A percentile compares a stretch with the other conserved stretches of the same genome.
Conservation (phyloP, 2,113 vertebrate species). For the Pristiophorus japonicus region DNA sequence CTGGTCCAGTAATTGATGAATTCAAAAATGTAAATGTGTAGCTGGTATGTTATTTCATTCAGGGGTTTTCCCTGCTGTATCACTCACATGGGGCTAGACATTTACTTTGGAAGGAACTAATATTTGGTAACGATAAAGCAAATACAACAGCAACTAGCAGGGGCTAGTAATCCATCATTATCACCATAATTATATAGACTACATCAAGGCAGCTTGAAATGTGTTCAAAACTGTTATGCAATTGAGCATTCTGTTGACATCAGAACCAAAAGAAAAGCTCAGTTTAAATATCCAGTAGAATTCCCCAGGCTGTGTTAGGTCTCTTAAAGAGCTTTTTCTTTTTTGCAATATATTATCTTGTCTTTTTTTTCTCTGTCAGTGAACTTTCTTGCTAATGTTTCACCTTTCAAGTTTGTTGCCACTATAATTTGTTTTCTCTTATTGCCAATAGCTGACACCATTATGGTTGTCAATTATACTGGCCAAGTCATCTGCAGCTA, state of each 20-base stretch:
- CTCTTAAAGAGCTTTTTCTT: neutral
- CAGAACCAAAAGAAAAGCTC: neutral
- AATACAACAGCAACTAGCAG: neutral
- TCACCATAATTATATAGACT: neutral
- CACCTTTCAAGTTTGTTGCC: neutral
- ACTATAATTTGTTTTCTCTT: neutral
- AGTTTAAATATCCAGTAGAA: neutral
- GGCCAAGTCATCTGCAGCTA: neutral
- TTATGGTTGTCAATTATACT: neutral
- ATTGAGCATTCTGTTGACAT: neutral
- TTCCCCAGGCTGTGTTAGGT: neutral
- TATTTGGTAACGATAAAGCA: neutral
- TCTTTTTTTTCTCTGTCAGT: neutral
- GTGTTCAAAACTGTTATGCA: neutral
- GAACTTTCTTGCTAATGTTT: neutral
- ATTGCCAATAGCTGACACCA: neutral
- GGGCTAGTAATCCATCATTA: neutral
- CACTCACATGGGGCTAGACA: neutral
- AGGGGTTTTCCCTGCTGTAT: neutral
- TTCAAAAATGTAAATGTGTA: neutral
- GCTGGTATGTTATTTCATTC: neutral
- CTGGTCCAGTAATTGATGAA: conserved; percentile 19
- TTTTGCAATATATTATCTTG: neutral
- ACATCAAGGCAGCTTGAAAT: neutral
- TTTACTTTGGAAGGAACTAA: neutral